phyloP scores from a whole-genome alignment of 2,888 invertebrate genomes.

The Lamproptera curius region DNA sequence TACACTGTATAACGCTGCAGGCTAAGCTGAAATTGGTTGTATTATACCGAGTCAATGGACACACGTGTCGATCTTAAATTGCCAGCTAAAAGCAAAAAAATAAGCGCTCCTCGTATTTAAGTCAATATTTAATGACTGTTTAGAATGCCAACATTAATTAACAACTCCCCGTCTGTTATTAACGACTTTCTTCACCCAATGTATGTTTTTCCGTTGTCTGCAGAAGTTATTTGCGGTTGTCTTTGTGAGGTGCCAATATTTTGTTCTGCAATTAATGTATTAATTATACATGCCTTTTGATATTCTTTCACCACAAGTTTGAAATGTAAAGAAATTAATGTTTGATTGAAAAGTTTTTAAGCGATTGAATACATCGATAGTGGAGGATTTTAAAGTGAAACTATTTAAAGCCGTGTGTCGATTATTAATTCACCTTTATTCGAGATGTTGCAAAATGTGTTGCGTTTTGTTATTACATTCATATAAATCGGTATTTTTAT shows the following conservation, averaged over 20 bases:
- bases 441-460: too few species aligned
- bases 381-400: too few species aligned
- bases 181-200: conserved; percentile 43
- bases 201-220: conserved; percentile 39
- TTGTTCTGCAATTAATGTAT: conserved; percentile 1
- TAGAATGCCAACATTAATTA: conserved; percentile 49
- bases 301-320: too few species aligned
- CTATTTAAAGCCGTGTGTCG: too few species aligned
- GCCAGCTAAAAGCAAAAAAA: conserved; percentile 49
- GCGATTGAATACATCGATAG: too few species aligned
- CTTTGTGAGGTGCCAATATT: conserved; percentile 26
- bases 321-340: too few species aligned
- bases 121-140: conserved; percentile 44
- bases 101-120: conserved; percentile 35
- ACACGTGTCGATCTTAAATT: conserved; percentile 55
- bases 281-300: too few species aligned
- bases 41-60: conserved; percentile 48
- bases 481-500: too few species aligned
- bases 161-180: conserved; percentile 54
- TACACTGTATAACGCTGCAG: conserved; percentile 28
- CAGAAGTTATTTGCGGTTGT: conserved; percentile 36
- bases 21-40: conserved; percentile 48
- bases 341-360: too few species aligned
- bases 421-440: too few species aligned
- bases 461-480: too few species aligned